Conservation (phyloP, 1,140 invertebrate genomes). For the Drosophila cardini region DNA sequence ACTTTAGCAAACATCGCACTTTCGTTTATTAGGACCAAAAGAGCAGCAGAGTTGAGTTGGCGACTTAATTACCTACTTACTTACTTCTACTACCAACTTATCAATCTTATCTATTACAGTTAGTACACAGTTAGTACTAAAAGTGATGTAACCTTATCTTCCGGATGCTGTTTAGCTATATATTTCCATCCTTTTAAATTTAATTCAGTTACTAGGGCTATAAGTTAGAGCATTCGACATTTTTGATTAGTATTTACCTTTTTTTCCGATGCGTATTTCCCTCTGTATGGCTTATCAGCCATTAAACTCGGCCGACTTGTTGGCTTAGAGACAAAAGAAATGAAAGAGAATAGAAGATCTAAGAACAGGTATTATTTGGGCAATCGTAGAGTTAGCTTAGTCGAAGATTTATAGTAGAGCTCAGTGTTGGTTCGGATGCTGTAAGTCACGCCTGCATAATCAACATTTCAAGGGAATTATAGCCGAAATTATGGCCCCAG, state of each 20-base stretch:
- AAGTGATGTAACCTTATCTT: not conserved
- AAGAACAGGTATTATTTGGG: conserved; percentile 31
- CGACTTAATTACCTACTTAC: conserved; percentile 27
- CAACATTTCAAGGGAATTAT: conserved; percentile 27
- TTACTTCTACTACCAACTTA: not conserved
- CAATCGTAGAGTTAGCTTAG: conserved; percentile 41
- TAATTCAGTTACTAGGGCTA: not conserved
- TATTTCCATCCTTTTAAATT: not conserved
- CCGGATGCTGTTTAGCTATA: not conserved
- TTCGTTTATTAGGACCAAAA: conserved; percentile 14
- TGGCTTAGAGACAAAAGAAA: conserved; percentile 18
- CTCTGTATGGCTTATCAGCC: conserved; percentile 57
- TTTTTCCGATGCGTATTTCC: conserved; percentile 41
- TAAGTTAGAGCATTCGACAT: not conserved
- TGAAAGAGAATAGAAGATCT: not conserved
- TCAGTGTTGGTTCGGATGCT: conserved; percentile 37
- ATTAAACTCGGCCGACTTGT: conserved; percentile 61
- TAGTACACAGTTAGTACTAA: no score
- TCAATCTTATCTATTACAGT: not conserved
- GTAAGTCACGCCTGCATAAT: conserved; percentile 68
- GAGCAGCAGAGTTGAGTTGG: conserved; percentile 13
- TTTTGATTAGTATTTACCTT: conserved; percentile 11
- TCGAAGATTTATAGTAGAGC: conserved; percentile 59
- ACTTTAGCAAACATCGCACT: conserved; percentile 40
- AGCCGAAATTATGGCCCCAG: conserved; percentile 16